Evolutionary conservation across 92 coral and sea anemone species (phyloP).

Genomic region (Pocillopora grandis): DNA sequence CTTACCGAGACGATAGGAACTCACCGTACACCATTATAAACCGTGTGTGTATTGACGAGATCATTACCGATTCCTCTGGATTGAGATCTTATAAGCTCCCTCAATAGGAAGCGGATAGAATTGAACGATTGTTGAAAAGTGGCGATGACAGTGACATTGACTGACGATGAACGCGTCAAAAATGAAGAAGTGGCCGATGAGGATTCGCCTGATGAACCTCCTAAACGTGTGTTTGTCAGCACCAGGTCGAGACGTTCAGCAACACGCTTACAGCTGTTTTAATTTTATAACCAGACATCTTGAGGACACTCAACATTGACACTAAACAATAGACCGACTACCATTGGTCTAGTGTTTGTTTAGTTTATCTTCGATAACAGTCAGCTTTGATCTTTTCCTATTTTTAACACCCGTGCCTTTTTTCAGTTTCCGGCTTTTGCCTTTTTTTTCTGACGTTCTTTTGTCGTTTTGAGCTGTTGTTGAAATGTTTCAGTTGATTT

Average conservation of each 20-base stretch:
- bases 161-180: slow-evolving; percentile 23
- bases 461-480: too few species aligned
- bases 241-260: slow-evolving; percentile 51
- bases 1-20: slow-evolving; percentile 57
- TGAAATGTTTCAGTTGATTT: too few species aligned
- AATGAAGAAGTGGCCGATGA: slow-evolving; percentile 11
- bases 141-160: slow-evolving; percentile 54
- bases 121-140: slow-evolving; percentile 42
- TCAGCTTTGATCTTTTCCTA: too few species aligned
- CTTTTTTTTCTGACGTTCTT: too few species aligned
- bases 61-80: slow-evolving; percentile 23
- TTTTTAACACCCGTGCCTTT: too few species aligned
- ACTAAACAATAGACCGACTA: too few species aligned
- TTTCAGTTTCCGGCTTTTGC: too few species aligned
- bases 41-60: slow-evolving; percentile 30
- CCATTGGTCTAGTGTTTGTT: too few species aligned
- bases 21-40: slow-evolving; percentile 48
- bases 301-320: too few species aligned
- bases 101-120: slow-evolving; percentile 52
- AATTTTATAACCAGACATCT: background rate
- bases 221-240: slow-evolving; percentile 2
- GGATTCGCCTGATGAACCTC: slow-evolving; percentile 33
- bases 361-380: too few species aligned
- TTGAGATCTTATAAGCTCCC: slow-evolving; percentile 47
- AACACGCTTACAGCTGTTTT: slow-evolving; percentile 33